These are phyloP conservation scores for Drosophila sulfurigaster DNA, from an alignment of 1,140 invertebrate species.

Conservation along the genomic window DNA sequence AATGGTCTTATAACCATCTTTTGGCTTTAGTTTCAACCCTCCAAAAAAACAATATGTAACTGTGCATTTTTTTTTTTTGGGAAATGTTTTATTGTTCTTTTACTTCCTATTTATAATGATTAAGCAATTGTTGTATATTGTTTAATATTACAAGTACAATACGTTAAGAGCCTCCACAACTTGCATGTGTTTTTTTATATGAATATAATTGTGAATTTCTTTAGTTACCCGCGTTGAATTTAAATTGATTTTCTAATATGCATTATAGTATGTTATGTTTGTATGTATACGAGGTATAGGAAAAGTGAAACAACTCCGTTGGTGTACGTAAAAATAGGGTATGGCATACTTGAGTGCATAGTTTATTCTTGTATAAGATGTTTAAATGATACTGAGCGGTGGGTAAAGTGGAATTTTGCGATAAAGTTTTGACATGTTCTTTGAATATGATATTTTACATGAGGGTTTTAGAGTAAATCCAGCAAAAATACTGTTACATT, in stretches of 20 bases:
- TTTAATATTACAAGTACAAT: slow-evolving; percentile 7
- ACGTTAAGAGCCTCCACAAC: slow-evolving; percentile 16
- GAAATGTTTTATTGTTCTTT: slow-evolving; percentile 24
- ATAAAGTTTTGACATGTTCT: slow-evolving; percentile 22
- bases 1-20: neutral
- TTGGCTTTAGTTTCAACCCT: neutral
- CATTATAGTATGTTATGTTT: neutral
- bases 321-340: slow-evolving; percentile 2
- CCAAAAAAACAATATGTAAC: too few relatives aligned
- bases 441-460: slow-evolving; percentile 20
- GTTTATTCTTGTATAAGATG: slow-evolving; percentile 5
- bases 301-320: slow-evolving; percentile 3
- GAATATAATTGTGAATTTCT: neutral
- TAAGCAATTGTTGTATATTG: slow-evolving; percentile 7
- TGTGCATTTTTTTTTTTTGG: neutral
- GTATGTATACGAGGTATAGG: neutral
- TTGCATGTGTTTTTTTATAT: slow-evolving; percentile 1
- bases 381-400: slow-evolving; percentile 20
- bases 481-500: slow-evolving; percentile 17
- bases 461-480: slow-evolving; percentile 6
- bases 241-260: neutral
- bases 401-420: slow-evolving; percentile 8
- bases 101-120: slow-evolving; percentile 9
- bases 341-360: slow-evolving; percentile 10
- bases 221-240: neutral